Evolutionary conservation across 2,113 vertebrate species (phyloP), one percentile per base, ranked within the genome.

Genomic region (Lipophrys pholis): DNA sequence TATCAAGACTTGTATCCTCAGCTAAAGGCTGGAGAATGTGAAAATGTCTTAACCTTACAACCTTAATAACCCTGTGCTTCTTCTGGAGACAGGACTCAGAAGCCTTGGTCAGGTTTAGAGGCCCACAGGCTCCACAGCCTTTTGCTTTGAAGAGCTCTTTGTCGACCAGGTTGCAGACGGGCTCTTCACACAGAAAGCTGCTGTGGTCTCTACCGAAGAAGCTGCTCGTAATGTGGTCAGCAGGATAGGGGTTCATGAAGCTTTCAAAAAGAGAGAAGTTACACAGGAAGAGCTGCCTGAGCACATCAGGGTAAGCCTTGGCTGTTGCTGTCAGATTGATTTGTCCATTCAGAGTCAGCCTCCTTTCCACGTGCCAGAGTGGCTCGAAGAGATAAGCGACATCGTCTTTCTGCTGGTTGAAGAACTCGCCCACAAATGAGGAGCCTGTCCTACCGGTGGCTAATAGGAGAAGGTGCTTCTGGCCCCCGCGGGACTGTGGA

Each of bases 341-440:
- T 0, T 95, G 95, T 0, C 95, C 95, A 0, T 96, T 94, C 0
- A 98, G 93, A 3, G 92, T 94, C 64, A 99, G 89, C 0, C 93
- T 96, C 85, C 95, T 95, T 85, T 99, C 97, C 0, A 99, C 95
- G 1, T 99, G 98, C 97, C 98, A 99, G 66, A 99, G 90, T 0
- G 98, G 98, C 85, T 99, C 98, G 0, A 96, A 99, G 87, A 99
- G 94, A 92, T 97, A 99, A 86, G 99, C 99, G 88, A 98, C 96
- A 73, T 95, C 95, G 68, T 91, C 92, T 8, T 93, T 93, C 66
- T 99, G 97, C 87, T 99, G 98, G 92, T 99, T 99, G 90, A 99
- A 99, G 80, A 99, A 98, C 81, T 99, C 97, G 0, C 98, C 98
- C 2, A 98, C 96, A 0, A 99, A 99, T 0, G 98, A 99, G 58